Evolutionary conservation across 2,113 vertebrate genomes (phyloP).

Genomic region (Buteo buteo): DNA sequence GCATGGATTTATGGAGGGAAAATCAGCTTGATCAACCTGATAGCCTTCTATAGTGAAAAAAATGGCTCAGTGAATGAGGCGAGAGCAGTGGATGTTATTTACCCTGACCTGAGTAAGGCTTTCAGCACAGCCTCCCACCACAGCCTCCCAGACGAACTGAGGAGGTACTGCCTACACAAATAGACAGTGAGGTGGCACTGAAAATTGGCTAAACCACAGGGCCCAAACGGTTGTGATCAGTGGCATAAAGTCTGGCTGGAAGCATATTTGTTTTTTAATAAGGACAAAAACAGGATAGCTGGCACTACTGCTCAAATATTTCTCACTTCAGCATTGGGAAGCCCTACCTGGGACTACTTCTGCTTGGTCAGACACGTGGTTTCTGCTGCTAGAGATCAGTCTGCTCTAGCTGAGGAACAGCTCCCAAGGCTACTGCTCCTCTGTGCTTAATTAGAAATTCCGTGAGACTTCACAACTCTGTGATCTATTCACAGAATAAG

Average conservation of each 20-base stretch:
- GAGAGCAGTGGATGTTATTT: not conserved
- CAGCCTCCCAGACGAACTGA: not conserved
- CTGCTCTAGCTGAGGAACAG: not conserved
- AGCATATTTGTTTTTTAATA: not conserved
- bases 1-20: not conserved
- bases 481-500: not conserved
- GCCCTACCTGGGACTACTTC: not conserved
- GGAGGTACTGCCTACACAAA: not conserved
- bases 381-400: not conserved
- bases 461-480: not conserved
- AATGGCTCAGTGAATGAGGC: not conserved
- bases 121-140: not conserved
- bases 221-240: no score
- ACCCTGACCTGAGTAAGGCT: not conserved
- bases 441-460: not conserved
- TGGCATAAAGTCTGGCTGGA: not conserved
- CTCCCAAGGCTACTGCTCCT: not conserved
- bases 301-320: not conserved
- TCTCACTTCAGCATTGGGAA: not conserved
- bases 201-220: not conserved
- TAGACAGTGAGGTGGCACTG: not conserved
- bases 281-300: not conserved
- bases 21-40: not conserved
- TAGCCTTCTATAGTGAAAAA: not conserved
- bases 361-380: not conserved